Evolutionary conservation across 2,113 vertebrate species (phyloP), one percentile per base, ranked within the genome.

Genomic region (Orientallactaga bullata): DNA sequence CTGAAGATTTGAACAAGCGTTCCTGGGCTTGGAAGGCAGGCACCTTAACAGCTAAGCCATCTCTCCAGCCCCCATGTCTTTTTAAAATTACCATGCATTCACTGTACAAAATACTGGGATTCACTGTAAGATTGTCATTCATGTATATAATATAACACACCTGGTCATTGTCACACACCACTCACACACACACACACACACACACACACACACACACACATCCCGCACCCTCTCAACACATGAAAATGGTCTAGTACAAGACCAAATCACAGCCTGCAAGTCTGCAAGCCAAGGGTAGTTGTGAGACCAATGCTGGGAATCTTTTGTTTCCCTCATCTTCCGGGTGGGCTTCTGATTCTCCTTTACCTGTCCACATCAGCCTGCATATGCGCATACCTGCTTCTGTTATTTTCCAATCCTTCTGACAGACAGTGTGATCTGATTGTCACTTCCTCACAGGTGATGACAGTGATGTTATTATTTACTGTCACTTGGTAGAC

Each of bases 381-480:
- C 77, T 93, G 26, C 1, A 2, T 37, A 60, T 90, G 77, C 88
- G n/a, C 47, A 11, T 20, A 78, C 30, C 16, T 72, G 23, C 47
- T 86, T 91, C 28, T 76, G 5, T 61, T 80, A n/a, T 30, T 76
- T 79, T 69, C 80, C 72, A 76, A 66, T 55, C 3, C 23, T 51
- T 87, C 51, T 80, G 42, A 66, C 9, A 90, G 61, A 83, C 1
- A 30, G 35, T 26, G 8, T 61, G 47, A 80, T 79, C 30, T 76
- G 72, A 73, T 39, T 66, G 51, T 87, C 1, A 4, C 58, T 80
- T 79, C 23, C 51, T 32, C 82, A 66, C 35, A 89, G 81, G 2
- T 24, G 51, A 82, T 83, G 76, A 85, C 60, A 76, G 37, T 83
- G 85, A 79, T 89, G 30, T 69, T 91, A 82, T 74, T 89, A 89